A percentile compares a stretch with the other conserved stretches of the same genome.
Conservation (phyloP, 2,797 vertebrate species). For the Taenioides sp. region DNA sequence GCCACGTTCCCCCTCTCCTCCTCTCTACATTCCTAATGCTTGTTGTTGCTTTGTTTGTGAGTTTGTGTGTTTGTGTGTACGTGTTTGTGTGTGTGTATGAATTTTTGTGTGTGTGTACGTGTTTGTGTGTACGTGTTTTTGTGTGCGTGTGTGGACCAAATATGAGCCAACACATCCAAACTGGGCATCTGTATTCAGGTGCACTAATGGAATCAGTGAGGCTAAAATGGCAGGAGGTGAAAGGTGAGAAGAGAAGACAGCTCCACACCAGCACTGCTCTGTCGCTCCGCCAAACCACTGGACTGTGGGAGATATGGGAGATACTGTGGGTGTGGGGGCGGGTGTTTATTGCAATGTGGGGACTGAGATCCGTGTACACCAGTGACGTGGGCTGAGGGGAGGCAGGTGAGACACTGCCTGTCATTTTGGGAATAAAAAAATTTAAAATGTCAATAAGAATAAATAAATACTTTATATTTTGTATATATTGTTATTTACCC, state of each 20-base stretch:
- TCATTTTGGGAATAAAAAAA: no score
- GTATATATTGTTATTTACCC: no score
- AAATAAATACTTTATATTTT: no score
- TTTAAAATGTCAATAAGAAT: no score
- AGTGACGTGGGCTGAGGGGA: no score
- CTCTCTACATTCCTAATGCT: slow-evolving; percentile 30
- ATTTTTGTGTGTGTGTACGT: no score
- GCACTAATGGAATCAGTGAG: slow-evolving; percentile 77
- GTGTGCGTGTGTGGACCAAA: slow-evolving; percentile 54
- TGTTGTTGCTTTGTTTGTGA: slow-evolving; percentile 25
- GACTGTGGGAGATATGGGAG: slow-evolving; percentile 61
- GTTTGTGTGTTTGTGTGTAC: no score
- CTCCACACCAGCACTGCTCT: slow-evolving; percentile 63
- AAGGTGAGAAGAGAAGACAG: slow-evolving; percentile 72
- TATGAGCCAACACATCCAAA: slow-evolving; percentile 20
- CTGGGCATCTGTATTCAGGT: slow-evolving; percentile 71
- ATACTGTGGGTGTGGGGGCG: slow-evolving; percentile 26
- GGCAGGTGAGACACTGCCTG: no score
- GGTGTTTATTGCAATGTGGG: no score
- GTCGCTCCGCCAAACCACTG: slow-evolving; percentile 68
- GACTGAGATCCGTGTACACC: no score
- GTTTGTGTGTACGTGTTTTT: not conserved
- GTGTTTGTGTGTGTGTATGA: no score
- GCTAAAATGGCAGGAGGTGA: slow-evolving; percentile 76
- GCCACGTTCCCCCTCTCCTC: slow-evolving; percentile 24